Percentiles rank a stretch among this genome's conserved stretches.
Evolutionary conservation across 37 sponge, comb jelly and placozoan species (phyloP).

Genomic region (Agelas oroides): DNA sequence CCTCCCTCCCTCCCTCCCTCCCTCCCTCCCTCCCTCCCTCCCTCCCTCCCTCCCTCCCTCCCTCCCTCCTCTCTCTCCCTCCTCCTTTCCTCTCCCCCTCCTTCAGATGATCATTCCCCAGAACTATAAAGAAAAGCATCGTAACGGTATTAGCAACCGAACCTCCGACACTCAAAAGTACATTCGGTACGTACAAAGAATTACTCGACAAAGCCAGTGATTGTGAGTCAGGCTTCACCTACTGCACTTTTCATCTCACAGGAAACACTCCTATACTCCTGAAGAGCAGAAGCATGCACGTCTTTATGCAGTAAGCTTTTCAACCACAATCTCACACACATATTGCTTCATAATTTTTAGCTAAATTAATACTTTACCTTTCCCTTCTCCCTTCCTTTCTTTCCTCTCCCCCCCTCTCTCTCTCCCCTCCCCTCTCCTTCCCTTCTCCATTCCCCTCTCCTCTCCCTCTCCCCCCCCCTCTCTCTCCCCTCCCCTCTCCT

Average conservation of each 20-base stretch:
- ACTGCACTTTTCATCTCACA: background rate
- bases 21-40: too few species aligned
- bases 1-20: too few species aligned
- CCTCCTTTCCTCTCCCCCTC: too few species aligned
- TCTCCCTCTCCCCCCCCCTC: too few species aligned
- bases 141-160: conserved; percentile 44
- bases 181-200: conserved; percentile 24
- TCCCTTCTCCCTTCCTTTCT: too few species aligned
- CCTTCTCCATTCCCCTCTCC: too few species aligned
- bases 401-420: too few species aligned
- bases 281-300: conserved; percentile 77
- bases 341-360: too few species aligned
- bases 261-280: conserved; percentile 66
- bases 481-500: too few species aligned
- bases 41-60: too few species aligned
- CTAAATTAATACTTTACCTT: too few species aligned
- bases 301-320: conserved; percentile 57
- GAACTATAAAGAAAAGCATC: conserved; percentile 62
- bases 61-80: background rate
- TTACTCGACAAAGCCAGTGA: background rate
- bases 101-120: conserved; percentile 66
- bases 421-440: background rate
- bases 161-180: conserved; percentile 57
- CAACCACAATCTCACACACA: too few species aligned
- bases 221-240: background rate